Percentiles rank a stretch among this genome's conserved stretches.
phyloP scores from a whole-genome alignment of 2,797 vertebrate genomes.

The Limosa lapponica region DNA sequence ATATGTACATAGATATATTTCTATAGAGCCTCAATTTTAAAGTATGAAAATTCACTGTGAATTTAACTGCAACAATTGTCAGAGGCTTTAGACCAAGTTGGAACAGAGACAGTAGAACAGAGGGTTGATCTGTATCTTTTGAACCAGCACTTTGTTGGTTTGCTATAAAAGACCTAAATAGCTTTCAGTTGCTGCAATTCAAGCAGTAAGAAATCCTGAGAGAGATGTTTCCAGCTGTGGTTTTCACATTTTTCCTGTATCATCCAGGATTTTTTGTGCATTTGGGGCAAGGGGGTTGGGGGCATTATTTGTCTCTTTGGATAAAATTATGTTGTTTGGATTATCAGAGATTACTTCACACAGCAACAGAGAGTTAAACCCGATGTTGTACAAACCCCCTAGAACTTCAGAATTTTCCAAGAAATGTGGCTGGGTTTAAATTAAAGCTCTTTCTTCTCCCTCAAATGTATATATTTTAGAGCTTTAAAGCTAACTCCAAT shows the following conservation, averaged over 20 bases:
- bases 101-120: not conserved
- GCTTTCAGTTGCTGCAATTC: constrained; percentile 51
- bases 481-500: not conserved
- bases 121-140: not conserved
- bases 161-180: constrained; percentile 31
- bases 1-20: not conserved
- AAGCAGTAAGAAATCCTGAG: not conserved
- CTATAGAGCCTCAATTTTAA: not conserved
- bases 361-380: not conserved
- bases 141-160: not conserved
- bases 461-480: not conserved
- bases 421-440: not conserved
- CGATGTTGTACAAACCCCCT: not conserved
- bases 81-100: not conserved
- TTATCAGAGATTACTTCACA: constrained; percentile 14
- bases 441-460: not conserved
- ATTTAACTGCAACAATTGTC: not conserved
- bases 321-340: constrained; percentile 31
- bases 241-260: constrained; percentile 5
- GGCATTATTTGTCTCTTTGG: constrained; percentile 36
- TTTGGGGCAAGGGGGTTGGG: not conserved
- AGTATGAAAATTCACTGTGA: not conserved
- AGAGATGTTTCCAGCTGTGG: constrained; percentile 32
- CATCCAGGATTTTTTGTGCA: not conserved
- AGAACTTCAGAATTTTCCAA: constrained; percentile 30